Evolutionary conservation across 2,888 invertebrate species (phyloP).

Genomic region (Tipula lateralis): DNA sequence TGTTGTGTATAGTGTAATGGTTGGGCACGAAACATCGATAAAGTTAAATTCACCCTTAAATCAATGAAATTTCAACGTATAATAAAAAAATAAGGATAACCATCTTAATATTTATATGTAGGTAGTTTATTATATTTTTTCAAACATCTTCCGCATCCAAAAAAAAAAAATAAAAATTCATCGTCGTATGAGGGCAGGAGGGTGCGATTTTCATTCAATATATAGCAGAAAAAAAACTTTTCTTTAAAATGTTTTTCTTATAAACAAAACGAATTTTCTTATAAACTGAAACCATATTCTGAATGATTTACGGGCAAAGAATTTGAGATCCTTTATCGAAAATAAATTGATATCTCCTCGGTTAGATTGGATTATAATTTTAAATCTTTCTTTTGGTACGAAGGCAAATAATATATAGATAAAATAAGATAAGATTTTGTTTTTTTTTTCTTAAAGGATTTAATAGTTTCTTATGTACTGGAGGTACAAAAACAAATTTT

Average conservation of each 20-base stretch:
- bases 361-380: slow-evolving; percentile 24
- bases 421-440: not conserved
- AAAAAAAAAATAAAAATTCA: not conserved
- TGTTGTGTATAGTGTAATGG: not conserved
- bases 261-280: slow-evolving; percentile 19
- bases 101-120: not conserved
- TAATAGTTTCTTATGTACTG: not conserved
- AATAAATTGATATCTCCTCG: slow-evolving; percentile 11
- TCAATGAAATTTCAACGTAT: not conserved
- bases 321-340: slow-evolving; percentile 24
- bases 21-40: not conserved
- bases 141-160: not conserved
- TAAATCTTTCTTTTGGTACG: slow-evolving; percentile 11
- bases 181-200: not conserved
- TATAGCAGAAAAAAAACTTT: not conserved
- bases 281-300: not conserved
- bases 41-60: not conserved
- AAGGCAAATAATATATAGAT: not conserved
- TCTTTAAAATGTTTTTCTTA: slow-evolving; percentile 19
- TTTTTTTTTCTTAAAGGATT: not conserved
- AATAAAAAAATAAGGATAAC: not conserved
- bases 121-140: not conserved
- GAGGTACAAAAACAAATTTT: not conserved
- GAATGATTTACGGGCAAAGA: slow-evolving; percentile 19
- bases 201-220: not conserved